Conservation (phyloP, 1,140 invertebrate genomes). For the Acromyrmex charruanus region DNA sequence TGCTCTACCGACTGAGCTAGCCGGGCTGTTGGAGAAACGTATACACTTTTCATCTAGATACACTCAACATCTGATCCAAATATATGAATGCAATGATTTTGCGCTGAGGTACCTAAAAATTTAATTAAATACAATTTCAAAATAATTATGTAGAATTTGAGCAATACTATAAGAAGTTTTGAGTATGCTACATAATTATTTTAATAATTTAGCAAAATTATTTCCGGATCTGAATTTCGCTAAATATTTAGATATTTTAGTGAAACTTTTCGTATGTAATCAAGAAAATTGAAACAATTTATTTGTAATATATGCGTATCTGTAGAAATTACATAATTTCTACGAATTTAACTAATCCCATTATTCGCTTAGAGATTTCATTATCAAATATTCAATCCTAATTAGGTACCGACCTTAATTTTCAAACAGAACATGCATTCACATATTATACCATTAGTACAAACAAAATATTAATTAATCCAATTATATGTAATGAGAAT, state of each 20-base stretch:
- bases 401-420: background rate
- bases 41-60: background rate
- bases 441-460: background rate
- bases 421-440: background rate
- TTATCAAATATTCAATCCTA: background rate
- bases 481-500: background rate
- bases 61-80: background rate
- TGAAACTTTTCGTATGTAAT: too few species aligned
- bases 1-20: slow-evolving; percentile 97
- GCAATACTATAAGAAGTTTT: too few species aligned
- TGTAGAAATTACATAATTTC: too few species aligned
- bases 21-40: slow-evolving; percentile 86
- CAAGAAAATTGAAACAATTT: too few species aligned
- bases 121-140: background rate
- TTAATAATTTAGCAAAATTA: too few species aligned
- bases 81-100: background rate
- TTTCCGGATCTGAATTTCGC: too few species aligned
- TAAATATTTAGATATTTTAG: too few species aligned
- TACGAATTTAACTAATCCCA: too few species aligned
- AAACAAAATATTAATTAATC: slow-evolving; percentile 7
- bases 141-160: too few species aligned
- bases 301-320: too few species aligned
- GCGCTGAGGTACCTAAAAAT: background rate
- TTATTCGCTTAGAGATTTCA: background rate
- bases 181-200: too few species aligned